Conservation (phyloP, 2,113 vertebrate genomes). For the Peromyscus polionotus region DNA sequence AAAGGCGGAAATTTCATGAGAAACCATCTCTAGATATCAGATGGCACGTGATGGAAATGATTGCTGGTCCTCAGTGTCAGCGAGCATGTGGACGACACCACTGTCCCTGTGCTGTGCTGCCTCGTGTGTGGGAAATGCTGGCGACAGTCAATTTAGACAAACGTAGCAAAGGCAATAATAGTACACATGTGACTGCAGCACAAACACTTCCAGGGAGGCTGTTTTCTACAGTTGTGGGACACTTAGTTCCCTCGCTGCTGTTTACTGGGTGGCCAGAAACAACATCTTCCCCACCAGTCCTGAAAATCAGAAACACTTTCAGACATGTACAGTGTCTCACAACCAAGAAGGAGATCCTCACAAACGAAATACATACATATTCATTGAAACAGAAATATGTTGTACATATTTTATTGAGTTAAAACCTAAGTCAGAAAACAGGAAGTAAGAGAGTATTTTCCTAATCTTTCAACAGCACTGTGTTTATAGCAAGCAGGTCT, state of each 20-base stretch:
- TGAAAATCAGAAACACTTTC: not conserved
- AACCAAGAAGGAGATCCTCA: not conserved
- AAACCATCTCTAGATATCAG: not conserved
- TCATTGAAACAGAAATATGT: not conserved
- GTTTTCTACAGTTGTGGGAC: not conserved
- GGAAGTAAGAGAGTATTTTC: not conserved
- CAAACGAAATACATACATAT: not conserved
- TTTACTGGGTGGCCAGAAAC: not conserved
- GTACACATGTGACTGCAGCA: not conserved
- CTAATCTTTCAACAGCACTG: not conserved
- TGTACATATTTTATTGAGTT: not conserved
- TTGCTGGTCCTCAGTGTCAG: not conserved
- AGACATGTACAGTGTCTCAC: not conserved
- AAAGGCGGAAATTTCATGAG: not conserved
- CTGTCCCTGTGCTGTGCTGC: not conserved
- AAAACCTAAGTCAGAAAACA: not conserved
- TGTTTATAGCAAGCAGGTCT: not conserved
- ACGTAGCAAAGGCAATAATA: not conserved
- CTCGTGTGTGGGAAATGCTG: not conserved
- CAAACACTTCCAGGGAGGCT: not conserved
- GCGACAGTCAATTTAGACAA: not conserved
- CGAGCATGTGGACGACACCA: not conserved
- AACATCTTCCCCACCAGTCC: not conserved
- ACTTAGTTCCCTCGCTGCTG: not conserved
- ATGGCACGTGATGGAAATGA: conserved; percentile 13